Conservation (phyloP, 64 coral and sea anemone genomes). For the Pocillopora verrucosa region DNA sequence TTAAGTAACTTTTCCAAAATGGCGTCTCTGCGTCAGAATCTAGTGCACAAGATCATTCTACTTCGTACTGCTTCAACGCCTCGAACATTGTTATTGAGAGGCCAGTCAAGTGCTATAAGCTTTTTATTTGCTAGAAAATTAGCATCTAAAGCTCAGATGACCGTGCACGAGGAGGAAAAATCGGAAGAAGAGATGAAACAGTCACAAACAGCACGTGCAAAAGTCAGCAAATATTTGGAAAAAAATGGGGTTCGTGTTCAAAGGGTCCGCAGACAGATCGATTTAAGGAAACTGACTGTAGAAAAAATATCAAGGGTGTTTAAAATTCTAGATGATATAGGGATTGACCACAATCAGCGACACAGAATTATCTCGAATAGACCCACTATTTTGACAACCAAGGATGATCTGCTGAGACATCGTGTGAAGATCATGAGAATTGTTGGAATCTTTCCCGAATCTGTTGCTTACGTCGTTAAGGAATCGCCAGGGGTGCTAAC, state of each 20-base stretch:
- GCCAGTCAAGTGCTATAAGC: neutral
- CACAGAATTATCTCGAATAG: slow-evolving; percentile 31
- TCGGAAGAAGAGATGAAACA: neutral
- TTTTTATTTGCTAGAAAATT: neutral
- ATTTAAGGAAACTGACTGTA: slow-evolving; percentile 27
- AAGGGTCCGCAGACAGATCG: slow-evolving; percentile 23
- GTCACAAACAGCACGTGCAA: neutral
- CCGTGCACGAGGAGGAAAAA: neutral
- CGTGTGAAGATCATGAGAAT: slow-evolving; percentile 44
- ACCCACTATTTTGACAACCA: slow-evolving; percentile 46
- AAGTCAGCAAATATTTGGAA: slow-evolving; percentile 16
- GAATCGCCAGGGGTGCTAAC: slow-evolving; percentile 61
- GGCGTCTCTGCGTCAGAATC: neutral
- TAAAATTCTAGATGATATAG: slow-evolving; percentile 33
- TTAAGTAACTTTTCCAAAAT: neutral
- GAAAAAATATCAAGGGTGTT: slow-evolving; percentile 45
- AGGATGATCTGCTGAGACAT: slow-evolving; percentile 4
- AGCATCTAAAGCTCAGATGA: neutral
- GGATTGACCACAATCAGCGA: slow-evolving; percentile 7
- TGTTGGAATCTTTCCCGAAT: slow-evolving; percentile 37
- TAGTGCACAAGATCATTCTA: neutral
- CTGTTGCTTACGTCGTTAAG: slow-evolving; percentile 45
- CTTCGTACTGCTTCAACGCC: neutral
- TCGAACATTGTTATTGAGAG: neutral
- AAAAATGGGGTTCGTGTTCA: slow-evolving; percentile 15